Base-by-base conservation (phyloP, 2,113 vertebrate genomes). In the Fulica atra region DNA sequence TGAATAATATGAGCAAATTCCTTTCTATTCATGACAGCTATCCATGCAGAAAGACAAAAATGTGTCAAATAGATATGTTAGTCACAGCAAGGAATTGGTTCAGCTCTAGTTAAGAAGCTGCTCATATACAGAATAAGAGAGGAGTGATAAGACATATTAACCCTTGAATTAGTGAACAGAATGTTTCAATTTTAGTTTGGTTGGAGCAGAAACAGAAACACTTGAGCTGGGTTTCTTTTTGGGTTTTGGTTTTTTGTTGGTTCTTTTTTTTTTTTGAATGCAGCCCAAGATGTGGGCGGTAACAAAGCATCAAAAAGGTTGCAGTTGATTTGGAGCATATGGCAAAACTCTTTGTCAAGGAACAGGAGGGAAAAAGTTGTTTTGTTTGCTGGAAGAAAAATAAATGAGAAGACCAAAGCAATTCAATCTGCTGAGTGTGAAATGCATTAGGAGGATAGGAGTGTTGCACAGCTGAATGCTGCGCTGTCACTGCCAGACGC, bases 271-370 rank as follows among this genome's bases (percentile, higher is more conserved):
- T 59, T 63, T 84, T 85, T 95, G 40, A 92, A 77, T 83, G 29
- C 61, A 92, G 82, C 68, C 89, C 94, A 96, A 94, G 33, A 86
- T 92, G 46, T 77, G 56, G 89, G 73, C 20, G 2, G 89, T 93
- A 71, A 85, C 83, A 96, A 94, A 92, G 81, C 83, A 96, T 89
- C 78, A 78, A 61, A 95, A 96, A 94, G 40, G 60, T 95, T 93
- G 74, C 89, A 68, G 77, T 44, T 95, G 88, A 95, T 96, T 91
- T 93, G 73, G 90, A 96, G 94, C 96, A 96, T 96, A 96, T 96
- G 96, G 94, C 40, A 88, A 97, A 95, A 81, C 24, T 53, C 86
- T 90, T 89, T 97, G 88, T 96, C 84, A 94, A 94, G 64, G 59
- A 90, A 95, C 96, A 86, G 42, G 35, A 17, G 40, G 31, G 40